These are phyloP conservation scores for Cheiracanthium punctorium DNA, from an alignment of 2,888 invertebrate genomes.

Conservation along the genomic window DNA sequence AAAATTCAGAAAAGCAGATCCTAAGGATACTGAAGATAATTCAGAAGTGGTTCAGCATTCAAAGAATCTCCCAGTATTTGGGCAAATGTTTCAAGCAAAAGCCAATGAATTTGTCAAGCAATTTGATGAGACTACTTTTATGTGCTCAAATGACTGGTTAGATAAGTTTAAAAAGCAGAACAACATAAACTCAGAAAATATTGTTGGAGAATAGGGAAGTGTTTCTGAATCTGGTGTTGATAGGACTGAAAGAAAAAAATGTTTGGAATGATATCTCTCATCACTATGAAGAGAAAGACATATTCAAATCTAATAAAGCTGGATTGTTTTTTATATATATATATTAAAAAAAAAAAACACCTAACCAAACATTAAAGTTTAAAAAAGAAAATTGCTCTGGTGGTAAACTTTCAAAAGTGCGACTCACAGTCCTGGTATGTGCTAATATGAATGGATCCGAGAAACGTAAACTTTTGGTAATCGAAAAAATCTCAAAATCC, in stretches of 20 bases:
- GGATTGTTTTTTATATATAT: background rate
- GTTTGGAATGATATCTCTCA: background rate
- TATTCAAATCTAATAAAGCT: slow-evolving; percentile 22
- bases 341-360: no score
- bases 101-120: slow-evolving; percentile 17
- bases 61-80: slow-evolving; percentile 16
- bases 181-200: slow-evolving; percentile 1
- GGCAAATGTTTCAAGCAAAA: slow-evolving; percentile 19
- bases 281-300: background rate
- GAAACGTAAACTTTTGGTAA: background rate
- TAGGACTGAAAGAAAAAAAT: background rate
- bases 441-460: background rate
- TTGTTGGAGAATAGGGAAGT: slow-evolving; percentile 8
- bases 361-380: slow-evolving; percentile 7
- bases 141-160: slow-evolving; percentile 5
- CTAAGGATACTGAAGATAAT: slow-evolving; percentile 1
- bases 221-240: background rate
- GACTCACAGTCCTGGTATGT: background rate
- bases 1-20: no score
- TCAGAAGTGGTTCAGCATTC: slow-evolving; percentile 24
- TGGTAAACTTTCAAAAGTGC: background rate
- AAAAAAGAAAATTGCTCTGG: background rate
- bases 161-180: slow-evolving; percentile 23
- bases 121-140: slow-evolving; percentile 14
- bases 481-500: no score